Evolutionary conservation across 2,797 vertebrate genomes (phyloP), one percentile per base, ranked within the genome.

Genomic region (Pogoniulus pusillus): DNA sequence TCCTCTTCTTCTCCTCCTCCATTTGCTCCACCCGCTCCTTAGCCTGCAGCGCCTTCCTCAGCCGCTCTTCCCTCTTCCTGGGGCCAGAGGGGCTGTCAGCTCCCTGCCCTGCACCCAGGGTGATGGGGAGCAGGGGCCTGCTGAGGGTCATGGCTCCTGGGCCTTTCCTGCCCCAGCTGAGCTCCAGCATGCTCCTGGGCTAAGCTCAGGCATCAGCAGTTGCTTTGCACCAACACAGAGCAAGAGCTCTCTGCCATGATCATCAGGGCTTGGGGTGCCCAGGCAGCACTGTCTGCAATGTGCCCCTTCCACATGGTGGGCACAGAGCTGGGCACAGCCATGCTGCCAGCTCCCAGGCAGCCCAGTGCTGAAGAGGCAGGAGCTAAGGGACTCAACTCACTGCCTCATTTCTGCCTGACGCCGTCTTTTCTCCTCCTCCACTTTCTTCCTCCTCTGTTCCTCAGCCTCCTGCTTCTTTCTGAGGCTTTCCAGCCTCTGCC

Each of bases 391-490:
- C 5, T 27, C 16, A 49, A 96, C 97, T 95, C 85, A 99, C 99
- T 98, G 97, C 96, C 98, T 99, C 60, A 98, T 96, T 85, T 99
- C 99, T 18, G 99, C 98, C 70, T 98, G 98, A 59, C 98, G 98
- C 64, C 85, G 98, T 66, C 95, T 98, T 96, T 98, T 99, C 37
- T 99, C 98, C 84, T 99, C 99, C 88, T 99, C 99, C 94, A 99
- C 97, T 92, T 99, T 99, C 96, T 97, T 98, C 82, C 97, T 98
- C 64, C 99, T 98, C 74, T 99, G 98, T 26, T 98, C 98, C 95
- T 99, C 99, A 4, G 98, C 98, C 91, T 99, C 98, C 89, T 98
- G 98, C 94, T 99, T 99, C 96, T 98, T 98, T 90, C 98, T 98
- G 32, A 99, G 97, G 43, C 96, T 98, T 81, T 99, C 99, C 80